Base-by-base conservation (phyloP, 2,888 invertebrate genomes). In the Marasmarcha lunaedactyla region DNA sequence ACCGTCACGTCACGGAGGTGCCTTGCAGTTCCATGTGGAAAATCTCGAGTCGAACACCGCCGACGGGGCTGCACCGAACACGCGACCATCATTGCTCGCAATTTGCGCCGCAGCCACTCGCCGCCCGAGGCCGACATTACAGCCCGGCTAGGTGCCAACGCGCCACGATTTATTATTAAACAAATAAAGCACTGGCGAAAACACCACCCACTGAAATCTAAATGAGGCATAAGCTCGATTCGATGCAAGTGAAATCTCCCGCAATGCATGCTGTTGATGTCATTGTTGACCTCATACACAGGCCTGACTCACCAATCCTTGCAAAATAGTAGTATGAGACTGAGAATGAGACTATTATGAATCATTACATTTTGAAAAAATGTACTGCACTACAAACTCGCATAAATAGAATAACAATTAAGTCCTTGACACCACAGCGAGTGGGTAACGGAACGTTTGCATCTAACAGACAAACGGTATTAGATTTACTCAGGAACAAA, bases 1-100 rank as follows among this genome's bases (percentile, higher is more conserved):
- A 43, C 42, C 30, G 39, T 40, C 42, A 42, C 36, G n/a, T n/a
- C n/a, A 15, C 36, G 38, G 33, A 38, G 33, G 37, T 34, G 34
- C 37, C 41, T 39, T 35, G 33, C 37, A 42, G 42, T 57, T 56
- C 52, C 55, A 46, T 48, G 47, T 44, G 52, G 52, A 55, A 55
- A 55, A 55, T 54, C 45, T 56, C 41, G 40, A 49, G 36, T 46
- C 54, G 50, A 53, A 58, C 46, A 33, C 38, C 41, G 39, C 44
- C 42, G 26, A 13, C 34, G 46, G 47, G 46, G 43, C 37, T 38
- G 15, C 38, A 36, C 38, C 38, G 39, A 38, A 55, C 68, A 67
- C 63, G 63, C 64, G 60, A 66, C 60, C 54, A 61, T 68, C 61
- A 67, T 30, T 30, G 10, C 30, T 3, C n/a, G 30, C 11, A 30